Conservation (phyloP, 2,888 invertebrate species). For the Agrenia bidenticulata region DNA sequence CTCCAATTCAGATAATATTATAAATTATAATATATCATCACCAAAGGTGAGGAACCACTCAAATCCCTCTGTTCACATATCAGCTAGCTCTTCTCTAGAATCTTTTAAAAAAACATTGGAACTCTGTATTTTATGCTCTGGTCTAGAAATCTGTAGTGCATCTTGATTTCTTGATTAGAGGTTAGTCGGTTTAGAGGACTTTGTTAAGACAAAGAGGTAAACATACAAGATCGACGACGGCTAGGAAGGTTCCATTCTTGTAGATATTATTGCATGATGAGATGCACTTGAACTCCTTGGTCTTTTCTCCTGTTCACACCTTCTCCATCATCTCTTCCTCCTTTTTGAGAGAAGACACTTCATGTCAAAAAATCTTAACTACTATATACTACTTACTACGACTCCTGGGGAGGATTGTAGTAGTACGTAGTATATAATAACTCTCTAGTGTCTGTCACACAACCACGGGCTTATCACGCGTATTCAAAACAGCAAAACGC, state of each 20-base stretch:
- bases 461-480: no score
- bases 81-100: no score
- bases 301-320: slow-evolving; percentile 9
- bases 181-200: slow-evolving; percentile 7
- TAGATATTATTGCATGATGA: slow-evolving; percentile 24
- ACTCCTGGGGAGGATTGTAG: not conserved
- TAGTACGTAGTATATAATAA: no score
- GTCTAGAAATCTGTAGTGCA: not conserved
- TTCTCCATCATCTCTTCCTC: slow-evolving; percentile 10
- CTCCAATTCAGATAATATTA: not conserved
- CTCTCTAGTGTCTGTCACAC: no score
- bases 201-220: not conserved
- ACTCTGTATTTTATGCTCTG: not conserved
- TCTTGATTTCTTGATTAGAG: slow-evolving; percentile 3
- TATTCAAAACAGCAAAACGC: not conserved
- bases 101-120: no score
- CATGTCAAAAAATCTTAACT: not conserved
- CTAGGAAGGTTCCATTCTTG: not conserved
- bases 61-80: no score
- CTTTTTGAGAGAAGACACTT: not conserved
- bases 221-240: slow-evolving; percentile 1
- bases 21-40: not conserved
- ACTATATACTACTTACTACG: no score
- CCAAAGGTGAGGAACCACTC: no score
- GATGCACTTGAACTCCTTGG: slow-evolving; percentile 25